Percentiles rank a stretch among this genome's conserved stretches.
These are phyloP conservation scores for Macrocentrus cingulum DNA, from an alignment of 1,140 invertebrate genomes.

Conservation along the genomic window DNA sequence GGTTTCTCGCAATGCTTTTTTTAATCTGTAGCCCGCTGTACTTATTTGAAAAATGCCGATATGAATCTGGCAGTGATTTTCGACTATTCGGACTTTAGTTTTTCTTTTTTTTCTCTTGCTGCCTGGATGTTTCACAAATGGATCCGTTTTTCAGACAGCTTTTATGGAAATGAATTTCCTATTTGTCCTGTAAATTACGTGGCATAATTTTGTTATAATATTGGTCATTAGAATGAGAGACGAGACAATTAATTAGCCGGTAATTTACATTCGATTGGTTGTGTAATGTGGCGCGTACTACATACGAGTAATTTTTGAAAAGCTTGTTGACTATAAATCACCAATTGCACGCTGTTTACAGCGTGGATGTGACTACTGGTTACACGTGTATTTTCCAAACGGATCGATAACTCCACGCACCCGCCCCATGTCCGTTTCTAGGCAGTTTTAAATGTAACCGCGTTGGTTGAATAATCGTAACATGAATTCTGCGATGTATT, in stretches of 20 bases:
- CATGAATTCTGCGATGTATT: slow-evolving; percentile 10
- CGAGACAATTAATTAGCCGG: neutral
- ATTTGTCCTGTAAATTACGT: too few species aligned
- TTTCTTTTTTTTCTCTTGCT: too few species aligned
- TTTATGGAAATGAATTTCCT: too few species aligned
- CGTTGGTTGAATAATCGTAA: slow-evolving; percentile 16
- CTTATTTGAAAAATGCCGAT: too few species aligned
- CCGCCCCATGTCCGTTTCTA: neutral
- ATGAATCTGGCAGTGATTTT: too few species aligned
- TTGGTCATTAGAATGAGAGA: too few species aligned
- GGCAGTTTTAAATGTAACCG: slow-evolving; percentile 1
- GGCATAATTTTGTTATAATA: too few species aligned
- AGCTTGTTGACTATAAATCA: slow-evolving; percentile 24
- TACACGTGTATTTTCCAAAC: slow-evolving; percentile 23
- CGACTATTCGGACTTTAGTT: too few species aligned
- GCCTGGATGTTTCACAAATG: too few species aligned
- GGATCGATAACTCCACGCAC: slow-evolving; percentile 20
- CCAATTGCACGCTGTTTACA: slow-evolving; percentile 17
- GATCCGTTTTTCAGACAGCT: too few species aligned
- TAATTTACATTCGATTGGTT: slow-evolving; percentile 13
- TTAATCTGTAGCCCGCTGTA: slow-evolving; percentile 16
- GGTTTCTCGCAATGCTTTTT: too few species aligned
- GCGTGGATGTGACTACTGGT: slow-evolving; percentile 9
- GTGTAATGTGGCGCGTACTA: slow-evolving; percentile 15
- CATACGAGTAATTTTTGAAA: slow-evolving; percentile 17